Evolutionary conservation across 2,797 vertebrate genomes (phyloP).

Genomic region (Myotis findleyi): DNA sequence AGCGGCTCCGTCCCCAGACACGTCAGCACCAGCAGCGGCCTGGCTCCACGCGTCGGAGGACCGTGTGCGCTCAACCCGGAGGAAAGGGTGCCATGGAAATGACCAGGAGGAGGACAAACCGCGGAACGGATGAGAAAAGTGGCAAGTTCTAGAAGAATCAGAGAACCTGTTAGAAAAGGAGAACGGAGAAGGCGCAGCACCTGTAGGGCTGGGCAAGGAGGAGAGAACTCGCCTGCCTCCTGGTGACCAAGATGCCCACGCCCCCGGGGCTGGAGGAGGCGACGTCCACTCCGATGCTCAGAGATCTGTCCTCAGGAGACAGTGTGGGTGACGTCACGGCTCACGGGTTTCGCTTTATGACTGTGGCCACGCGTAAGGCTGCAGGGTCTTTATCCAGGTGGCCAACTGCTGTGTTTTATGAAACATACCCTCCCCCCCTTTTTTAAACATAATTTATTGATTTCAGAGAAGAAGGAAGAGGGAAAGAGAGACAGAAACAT

Average conservation of each 20-base stretch:
- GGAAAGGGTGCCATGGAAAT: background rate
- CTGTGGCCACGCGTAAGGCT: background rate
- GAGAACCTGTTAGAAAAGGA: background rate
- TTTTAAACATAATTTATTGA: too few relatives aligned
- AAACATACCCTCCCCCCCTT: background rate
- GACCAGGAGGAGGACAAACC: background rate
- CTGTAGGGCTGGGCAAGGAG: too few relatives aligned
- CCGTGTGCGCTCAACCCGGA: background rate
- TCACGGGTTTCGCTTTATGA: background rate
- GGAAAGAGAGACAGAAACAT: too few relatives aligned
- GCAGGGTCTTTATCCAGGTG: background rate
- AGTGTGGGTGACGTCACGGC: too few relatives aligned
- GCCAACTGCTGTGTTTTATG: background rate
- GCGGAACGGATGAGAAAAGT: slow-evolving; percentile 46
- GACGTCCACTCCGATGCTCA: too few relatives aligned
- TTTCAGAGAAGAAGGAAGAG: too few relatives aligned
- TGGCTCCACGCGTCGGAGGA: slow-evolving; percentile 25
- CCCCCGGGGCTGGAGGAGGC: too few relatives aligned
- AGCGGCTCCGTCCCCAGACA: slow-evolving; percentile 63
- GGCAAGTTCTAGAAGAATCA: background rate
- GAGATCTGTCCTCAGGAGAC: too few relatives aligned
- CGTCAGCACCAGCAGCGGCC: background rate
- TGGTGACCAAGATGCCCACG: too few relatives aligned
- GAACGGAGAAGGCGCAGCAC: too few relatives aligned
- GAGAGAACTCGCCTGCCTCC: too few relatives aligned